These are phyloP conservation scores for Yponomeuta sedellus DNA, from an alignment of 2,888 invertebrate species.

Conservation along the genomic window DNA sequence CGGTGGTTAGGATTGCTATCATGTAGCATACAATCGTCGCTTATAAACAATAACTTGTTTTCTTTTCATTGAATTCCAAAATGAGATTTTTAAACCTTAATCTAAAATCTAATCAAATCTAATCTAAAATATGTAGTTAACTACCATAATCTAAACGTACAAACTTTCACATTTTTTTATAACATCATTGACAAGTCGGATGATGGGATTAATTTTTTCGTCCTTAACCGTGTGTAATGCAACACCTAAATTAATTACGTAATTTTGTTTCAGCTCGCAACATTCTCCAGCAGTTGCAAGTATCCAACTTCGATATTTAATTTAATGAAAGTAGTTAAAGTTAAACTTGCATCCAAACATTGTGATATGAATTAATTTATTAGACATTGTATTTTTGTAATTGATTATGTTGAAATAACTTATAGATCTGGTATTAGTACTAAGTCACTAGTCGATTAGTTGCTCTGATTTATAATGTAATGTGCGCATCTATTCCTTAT, in stretches of 20 bases:
- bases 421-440: background rate
- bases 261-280: conserved; percentile 82
- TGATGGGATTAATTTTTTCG: no score
- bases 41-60: no score
- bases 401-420: background rate
- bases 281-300: conserved; percentile 86
- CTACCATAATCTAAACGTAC: no score
- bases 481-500: background rate
- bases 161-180: no score
- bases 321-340: background rate
- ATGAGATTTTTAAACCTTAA: no score
- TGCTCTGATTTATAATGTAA: background rate
- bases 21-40: no score
- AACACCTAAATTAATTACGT: background rate
- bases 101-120: no score
- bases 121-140: no score
- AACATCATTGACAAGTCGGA: no score
- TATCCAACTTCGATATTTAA: conserved; percentile 85
- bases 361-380: background rate
- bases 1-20: no score
- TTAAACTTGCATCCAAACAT: background rate
- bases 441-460: background rate
- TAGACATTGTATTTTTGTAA: conserved; percentile 12
- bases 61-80: no score
- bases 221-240: background rate